A percentile compares a stretch with the other conserved stretches of the same genome.
phyloP scores from a whole-genome alignment of 2,797 vertebrate species.

The Lithobates sylvaticus region DNA sequence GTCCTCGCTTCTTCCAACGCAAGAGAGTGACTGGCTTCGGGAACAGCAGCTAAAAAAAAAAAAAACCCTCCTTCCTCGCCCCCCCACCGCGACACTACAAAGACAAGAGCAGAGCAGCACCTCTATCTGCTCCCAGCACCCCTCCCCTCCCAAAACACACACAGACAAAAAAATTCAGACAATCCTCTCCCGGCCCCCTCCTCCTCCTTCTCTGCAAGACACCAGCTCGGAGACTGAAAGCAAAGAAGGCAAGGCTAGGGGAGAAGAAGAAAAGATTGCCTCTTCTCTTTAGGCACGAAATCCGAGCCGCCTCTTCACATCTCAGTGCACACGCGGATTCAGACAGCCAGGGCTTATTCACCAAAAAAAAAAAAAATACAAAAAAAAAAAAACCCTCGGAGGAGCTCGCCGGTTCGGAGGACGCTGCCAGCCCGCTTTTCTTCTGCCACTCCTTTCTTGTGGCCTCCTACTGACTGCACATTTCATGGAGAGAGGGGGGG shows the following conservation, averaged over 20 bases:
- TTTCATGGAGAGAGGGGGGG: conserved; percentile 5
- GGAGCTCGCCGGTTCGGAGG: conserved; percentile 20
- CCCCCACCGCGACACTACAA: conserved; percentile 59
- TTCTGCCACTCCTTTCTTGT: conserved; percentile 41
- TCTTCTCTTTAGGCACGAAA: conserved; percentile 54
- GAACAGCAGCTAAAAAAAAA: conserved; percentile 17
- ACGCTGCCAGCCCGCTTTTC: conserved; percentile 31
- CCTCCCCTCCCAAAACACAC: conserved; percentile 54
- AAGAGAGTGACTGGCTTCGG: conserved; percentile 54
- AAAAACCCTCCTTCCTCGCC: conserved; percentile 54
- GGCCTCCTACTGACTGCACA: conserved; percentile 47
- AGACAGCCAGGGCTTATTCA: conserved; percentile 38
- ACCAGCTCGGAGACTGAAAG: conserved; percentile 57
- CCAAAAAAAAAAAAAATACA: conserved; percentile 8
- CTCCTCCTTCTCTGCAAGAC: conserved; percentile 56
- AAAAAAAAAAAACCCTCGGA: background rate
- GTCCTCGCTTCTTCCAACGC: conserved; percentile 49
- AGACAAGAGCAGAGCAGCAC: conserved; percentile 60
- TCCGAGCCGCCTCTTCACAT: conserved; percentile 54
- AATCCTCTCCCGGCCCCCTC: conserved; percentile 34
- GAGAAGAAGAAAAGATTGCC: conserved; percentile 47
- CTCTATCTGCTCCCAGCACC: conserved; percentile 51
- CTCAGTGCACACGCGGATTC: conserved; percentile 51
- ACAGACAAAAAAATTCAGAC: conserved; percentile 34
- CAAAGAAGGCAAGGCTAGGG: conserved; percentile 44